phyloP scores from a whole-genome alignment of 2,888 invertebrate species.

The Sthenelais limicola region DNA sequence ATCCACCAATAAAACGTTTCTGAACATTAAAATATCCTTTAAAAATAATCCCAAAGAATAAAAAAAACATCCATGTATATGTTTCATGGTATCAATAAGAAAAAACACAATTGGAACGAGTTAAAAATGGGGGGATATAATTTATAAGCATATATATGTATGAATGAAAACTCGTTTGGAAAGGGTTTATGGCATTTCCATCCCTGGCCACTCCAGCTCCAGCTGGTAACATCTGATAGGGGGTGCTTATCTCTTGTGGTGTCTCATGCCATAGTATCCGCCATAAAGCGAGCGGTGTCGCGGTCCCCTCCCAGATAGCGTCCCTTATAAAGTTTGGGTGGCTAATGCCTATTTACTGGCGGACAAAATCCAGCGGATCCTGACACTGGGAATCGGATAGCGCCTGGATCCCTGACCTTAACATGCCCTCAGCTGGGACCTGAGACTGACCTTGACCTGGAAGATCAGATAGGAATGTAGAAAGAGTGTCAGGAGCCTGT shows the following conservation, averaged over 20 bases:
- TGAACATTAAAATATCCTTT: too few species aligned
- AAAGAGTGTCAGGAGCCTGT: slow-evolving; percentile 6
- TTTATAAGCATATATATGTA: too few species aligned
- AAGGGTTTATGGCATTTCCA: neutral
- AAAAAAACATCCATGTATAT: too few species aligned
- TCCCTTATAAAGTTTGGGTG: slow-evolving; percentile 35
- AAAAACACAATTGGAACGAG: too few species aligned
- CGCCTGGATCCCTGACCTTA: slow-evolving; percentile 13
- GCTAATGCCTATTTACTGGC: slow-evolving; percentile 29
- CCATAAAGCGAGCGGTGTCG: slow-evolving; percentile 27
- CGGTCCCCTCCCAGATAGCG: slow-evolving; percentile 19
- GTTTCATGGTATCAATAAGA: too few species aligned
- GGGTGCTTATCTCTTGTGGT: slow-evolving; percentile 10
- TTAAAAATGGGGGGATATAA: too few species aligned
- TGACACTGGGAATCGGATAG: neutral
- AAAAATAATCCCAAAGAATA: neutral
- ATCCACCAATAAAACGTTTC: too few species aligned
- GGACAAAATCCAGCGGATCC: slow-evolving; percentile 27
- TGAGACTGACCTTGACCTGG: slow-evolving; percentile 1
- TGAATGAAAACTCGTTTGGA: neutral
- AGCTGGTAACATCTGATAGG: slow-evolving; percentile 33
- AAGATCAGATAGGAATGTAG: slow-evolving; percentile 31
- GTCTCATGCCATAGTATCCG: slow-evolving; percentile 33
- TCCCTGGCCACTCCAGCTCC: neutral
- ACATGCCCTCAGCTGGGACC: neutral